Conservation (phyloP, 2,888 invertebrate genomes). For the Poecilus cupreus region DNA sequence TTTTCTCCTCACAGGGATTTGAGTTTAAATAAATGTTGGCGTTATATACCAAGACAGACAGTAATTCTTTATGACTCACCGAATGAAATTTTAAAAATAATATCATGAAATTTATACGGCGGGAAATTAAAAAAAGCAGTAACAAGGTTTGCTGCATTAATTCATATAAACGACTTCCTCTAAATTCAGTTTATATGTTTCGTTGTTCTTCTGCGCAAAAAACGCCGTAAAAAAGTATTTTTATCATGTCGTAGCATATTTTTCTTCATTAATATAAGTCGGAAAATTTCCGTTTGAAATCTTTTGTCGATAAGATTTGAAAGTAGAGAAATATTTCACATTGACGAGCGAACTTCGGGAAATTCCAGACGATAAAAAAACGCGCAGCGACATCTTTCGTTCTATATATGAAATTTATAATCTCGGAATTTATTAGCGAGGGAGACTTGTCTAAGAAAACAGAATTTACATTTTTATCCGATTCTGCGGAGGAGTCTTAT, state of each 20-base stretch:
- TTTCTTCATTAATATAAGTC: conserved; percentile 12
- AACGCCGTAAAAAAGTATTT: not conserved
- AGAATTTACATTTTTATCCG: conserved; percentile 42
- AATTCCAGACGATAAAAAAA: not conserved
- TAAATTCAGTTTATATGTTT: no score
- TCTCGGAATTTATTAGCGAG: conserved; percentile 26
- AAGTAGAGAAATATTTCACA: not conserved
- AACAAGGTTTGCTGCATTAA: not conserved
- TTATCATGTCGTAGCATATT: not conserved
- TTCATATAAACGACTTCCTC: no score
- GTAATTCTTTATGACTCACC: not conserved
- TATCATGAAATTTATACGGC: not conserved
- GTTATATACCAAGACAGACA: conserved; percentile 14
- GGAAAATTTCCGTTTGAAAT: conserved; percentile 13
- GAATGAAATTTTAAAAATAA: not conserved
- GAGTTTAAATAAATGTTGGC: conserved; percentile 40
- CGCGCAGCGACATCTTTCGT: conserved; percentile 1
- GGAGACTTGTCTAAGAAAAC: not conserved
- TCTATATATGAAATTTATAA: conserved; percentile 30
- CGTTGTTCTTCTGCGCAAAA: no score
- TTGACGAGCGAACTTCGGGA: not conserved
- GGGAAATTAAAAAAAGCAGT: not conserved
- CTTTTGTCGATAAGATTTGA: conserved; percentile 2
- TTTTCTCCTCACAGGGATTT: conserved; percentile 5
- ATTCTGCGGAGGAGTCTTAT: not conserved